phyloP scores from a whole-genome alignment of 2,797 vertebrate species.

The Enteromius trimaculatus region DNA sequence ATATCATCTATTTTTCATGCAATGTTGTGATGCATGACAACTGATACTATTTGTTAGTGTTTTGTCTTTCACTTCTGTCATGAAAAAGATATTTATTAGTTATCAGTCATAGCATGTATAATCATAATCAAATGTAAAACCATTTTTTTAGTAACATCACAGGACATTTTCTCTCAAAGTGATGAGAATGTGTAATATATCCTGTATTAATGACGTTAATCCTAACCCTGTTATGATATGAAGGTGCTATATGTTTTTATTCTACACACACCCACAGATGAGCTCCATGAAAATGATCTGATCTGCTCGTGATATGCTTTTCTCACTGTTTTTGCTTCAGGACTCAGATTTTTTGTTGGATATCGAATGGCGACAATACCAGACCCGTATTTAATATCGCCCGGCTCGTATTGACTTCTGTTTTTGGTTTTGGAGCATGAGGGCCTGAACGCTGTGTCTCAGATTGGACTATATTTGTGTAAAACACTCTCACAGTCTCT shows the following conservation, averaged over 20 bases:
- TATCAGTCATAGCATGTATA: too few species aligned
- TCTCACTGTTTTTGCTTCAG: conserved; percentile 1
- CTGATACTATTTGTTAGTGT: too few species aligned
- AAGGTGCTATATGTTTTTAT: background rate
- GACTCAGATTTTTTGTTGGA: background rate
- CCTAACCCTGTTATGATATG: background rate
- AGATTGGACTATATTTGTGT: background rate
- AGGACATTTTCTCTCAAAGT: too few species aligned
- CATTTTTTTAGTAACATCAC: too few species aligned
- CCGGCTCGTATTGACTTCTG: background rate
- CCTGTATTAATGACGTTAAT: too few species aligned
- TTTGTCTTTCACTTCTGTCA: too few species aligned
- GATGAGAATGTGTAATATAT: too few species aligned
- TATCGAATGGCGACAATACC: conserved; percentile 1
- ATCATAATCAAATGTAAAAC: too few species aligned
- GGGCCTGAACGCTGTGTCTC: background rate
- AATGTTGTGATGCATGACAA: too few species aligned
- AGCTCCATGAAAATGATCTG: background rate
- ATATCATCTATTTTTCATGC: too few species aligned
- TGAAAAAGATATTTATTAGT: too few species aligned
- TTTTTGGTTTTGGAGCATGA: conserved; percentile 26
- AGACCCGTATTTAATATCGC: conserved; percentile 19
- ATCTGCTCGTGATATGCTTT: background rate
- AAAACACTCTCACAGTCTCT: background rate
- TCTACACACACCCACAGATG: background rate